Conservation (phyloP, 2,113 vertebrate species). For the Pipa parva region DNA sequence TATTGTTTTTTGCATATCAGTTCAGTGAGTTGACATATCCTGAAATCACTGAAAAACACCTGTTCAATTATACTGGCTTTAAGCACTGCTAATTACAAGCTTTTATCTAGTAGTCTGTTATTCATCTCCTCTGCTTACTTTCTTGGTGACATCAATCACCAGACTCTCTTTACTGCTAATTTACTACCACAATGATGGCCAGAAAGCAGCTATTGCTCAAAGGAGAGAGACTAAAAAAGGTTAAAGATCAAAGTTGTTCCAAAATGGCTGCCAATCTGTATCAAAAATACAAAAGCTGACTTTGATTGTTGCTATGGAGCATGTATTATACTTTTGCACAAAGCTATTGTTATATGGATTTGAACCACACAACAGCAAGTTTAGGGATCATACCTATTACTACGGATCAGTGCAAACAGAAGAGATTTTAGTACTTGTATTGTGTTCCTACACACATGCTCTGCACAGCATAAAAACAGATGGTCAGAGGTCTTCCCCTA, state of each 20-base stretch:
- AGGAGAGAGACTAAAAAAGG: background rate
- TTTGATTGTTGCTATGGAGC: background rate
- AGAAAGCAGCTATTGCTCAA: constrained; percentile 13
- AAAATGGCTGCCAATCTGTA: constrained; percentile 20
- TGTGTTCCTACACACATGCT: constrained; percentile 44
- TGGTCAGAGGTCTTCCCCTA: constrained; percentile 48
- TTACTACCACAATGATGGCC: constrained; percentile 10
- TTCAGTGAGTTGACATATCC: background rate
- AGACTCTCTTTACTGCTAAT: background rate
- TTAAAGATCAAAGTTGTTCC: constrained; percentile 34
- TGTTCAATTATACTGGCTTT: background rate
- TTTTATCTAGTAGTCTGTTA: constrained; percentile 4
- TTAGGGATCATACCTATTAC: constrained; percentile 3
- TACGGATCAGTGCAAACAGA: accelerated
- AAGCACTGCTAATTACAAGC: background rate
- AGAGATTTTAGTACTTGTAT: constrained; percentile 42
- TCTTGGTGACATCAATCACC: background rate
- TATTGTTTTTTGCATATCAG: too few species aligned
- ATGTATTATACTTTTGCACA: background rate
- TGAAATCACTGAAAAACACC: background rate
- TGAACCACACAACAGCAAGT: constrained; percentile 48
- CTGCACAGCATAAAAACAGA: constrained; percentile 55
- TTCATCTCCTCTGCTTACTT: constrained; percentile 33
- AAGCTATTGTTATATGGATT: constrained; percentile 35
- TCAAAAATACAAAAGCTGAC: constrained; percentile 48